Evolutionary conservation across 2,797 vertebrate genomes (phyloP).

Genomic region (Syndactyla subalaris): DNA sequence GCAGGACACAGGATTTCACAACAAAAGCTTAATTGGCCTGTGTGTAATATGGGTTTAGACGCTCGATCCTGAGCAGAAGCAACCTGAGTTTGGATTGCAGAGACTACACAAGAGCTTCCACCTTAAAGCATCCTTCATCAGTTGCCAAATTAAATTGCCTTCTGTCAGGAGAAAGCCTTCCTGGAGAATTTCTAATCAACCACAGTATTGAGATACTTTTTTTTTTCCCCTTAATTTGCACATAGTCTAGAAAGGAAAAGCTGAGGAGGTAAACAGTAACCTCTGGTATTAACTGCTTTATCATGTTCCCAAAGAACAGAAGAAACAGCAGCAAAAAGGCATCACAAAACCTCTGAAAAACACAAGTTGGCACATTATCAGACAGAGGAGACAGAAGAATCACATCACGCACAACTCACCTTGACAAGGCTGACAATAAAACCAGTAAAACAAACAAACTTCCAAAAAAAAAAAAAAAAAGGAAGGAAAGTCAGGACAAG

Average conservation of each 20-base stretch:
- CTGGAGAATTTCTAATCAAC: background rate
- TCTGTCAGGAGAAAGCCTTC: background rate
- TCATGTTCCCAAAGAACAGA: background rate
- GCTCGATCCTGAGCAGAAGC: background rate
- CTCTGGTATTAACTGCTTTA: background rate
- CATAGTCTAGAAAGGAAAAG: background rate
- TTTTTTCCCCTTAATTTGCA: background rate
- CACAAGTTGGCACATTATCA: background rate
- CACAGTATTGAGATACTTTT: background rate
- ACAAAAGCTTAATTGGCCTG: background rate
- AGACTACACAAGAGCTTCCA: background rate
- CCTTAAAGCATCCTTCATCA: background rate
- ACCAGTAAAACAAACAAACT: background rate
- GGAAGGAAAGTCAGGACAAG: background rate
- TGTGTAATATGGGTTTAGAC: background rate
- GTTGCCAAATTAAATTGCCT: background rate
- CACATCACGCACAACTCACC: background rate
- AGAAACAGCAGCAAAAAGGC: background rate
- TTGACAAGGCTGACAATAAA: slow-evolving; percentile 3
- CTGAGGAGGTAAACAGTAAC: background rate
- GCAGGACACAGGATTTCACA: background rate
- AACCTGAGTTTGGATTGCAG: background rate
- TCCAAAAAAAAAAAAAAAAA: background rate
- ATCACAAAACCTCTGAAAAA: background rate
- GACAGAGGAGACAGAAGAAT: background rate